Conservation (phyloP, 2,888 invertebrate genomes). For the Caenorhabditis drosophilae region DNA sequence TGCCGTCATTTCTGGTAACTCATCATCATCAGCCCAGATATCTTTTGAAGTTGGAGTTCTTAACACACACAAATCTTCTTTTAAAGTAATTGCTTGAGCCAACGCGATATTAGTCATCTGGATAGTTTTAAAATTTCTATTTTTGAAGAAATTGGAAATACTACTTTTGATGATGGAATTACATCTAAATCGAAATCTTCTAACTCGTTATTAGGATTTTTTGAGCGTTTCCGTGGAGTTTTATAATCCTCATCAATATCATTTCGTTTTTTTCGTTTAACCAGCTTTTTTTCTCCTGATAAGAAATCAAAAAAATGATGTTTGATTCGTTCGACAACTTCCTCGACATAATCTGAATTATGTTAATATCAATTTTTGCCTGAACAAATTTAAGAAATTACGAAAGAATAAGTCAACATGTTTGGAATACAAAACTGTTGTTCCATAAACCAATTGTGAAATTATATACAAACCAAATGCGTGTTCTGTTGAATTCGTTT, state of each 20-base stretch:
- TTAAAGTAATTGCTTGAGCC: not conserved
- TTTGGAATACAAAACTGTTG: not conserved
- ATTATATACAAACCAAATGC: not conserved
- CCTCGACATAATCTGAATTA: too few relatives aligned
- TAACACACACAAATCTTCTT: not conserved
- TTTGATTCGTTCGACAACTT: too few relatives aligned
- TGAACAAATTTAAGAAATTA: not conserved
- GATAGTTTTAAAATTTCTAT: not conserved
- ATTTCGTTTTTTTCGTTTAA: too few relatives aligned
- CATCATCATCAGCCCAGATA: not conserved
- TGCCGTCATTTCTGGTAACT: not conserved
- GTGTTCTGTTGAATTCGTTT: not conserved
- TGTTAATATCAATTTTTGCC: too few relatives aligned
- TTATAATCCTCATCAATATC: too few relatives aligned
- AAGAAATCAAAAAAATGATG: too few relatives aligned
- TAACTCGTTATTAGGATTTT: not conserved
- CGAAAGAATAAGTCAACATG: not conserved
- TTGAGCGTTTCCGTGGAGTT: not conserved
- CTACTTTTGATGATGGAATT: not conserved
- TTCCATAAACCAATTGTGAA: not conserved
- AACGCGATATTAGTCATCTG: not conserved
- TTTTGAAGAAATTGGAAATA: not conserved
- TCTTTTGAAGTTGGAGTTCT: not conserved
- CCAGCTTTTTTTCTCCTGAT: too few relatives aligned
- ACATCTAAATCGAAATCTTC: not conserved